Conservation (phyloP, 2,113 vertebrate genomes). For the Rhinolophus sinicus region DNA sequence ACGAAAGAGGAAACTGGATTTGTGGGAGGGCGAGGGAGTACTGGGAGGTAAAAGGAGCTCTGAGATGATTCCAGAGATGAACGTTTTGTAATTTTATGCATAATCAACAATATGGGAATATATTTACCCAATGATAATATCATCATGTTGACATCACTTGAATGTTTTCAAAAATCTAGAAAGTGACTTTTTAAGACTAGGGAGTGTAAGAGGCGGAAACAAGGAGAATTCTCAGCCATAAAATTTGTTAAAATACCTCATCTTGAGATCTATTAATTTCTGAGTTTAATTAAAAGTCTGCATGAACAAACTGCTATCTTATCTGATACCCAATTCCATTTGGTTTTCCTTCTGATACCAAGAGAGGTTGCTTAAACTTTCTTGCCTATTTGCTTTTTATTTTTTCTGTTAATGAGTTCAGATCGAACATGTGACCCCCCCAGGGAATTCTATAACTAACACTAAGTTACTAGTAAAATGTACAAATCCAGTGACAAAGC, state of each 20-base stretch:
- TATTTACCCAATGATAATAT: background rate
- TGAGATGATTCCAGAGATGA: background rate
- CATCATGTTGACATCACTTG: background rate
- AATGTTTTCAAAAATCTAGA: background rate
- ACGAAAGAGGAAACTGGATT: background rate
- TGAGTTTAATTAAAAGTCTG: slow-evolving; percentile 71
- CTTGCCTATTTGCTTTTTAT: slow-evolving; percentile 54
- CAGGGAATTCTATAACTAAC: slow-evolving; percentile 33
- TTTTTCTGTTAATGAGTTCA: slow-evolving; percentile 62
- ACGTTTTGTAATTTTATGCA: background rate
- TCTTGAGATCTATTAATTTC: slow-evolving; percentile 46
- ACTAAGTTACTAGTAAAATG: slow-evolving; percentile 37
- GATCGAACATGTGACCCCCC: slow-evolving; percentile 27
- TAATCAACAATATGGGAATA: background rate
- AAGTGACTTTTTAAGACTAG: background rate
- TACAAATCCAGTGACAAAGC: slow-evolving; percentile 59
- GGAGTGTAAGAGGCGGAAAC: background rate
- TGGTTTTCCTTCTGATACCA: slow-evolving; percentile 49
- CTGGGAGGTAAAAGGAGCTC: background rate
- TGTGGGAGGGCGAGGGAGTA: background rate
- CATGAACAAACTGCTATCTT: background rate
- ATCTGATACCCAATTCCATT: slow-evolving; percentile 37
- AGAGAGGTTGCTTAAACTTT: slow-evolving; percentile 52
- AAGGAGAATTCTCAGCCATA: background rate
- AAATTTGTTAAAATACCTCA: slow-evolving; percentile 35